Base-by-base conservation (phyloP, 2,113 vertebrate genomes). In the Bucco capensis region DNA sequence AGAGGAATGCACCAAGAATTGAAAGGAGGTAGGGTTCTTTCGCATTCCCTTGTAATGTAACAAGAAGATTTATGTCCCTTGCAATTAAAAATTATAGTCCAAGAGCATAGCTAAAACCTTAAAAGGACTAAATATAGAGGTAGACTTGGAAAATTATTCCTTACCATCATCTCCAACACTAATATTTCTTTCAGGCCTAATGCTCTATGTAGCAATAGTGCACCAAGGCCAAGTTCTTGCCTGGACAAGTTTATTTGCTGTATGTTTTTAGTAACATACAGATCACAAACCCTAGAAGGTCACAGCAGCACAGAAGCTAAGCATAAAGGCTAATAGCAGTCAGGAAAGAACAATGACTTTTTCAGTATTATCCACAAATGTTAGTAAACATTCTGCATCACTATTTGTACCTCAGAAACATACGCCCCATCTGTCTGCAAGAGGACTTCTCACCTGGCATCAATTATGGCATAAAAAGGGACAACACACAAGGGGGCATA, bases 11-110 rank as follows among this genome's bases (percentile, higher is more conserved):
- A 88, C 42, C 31, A 25, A 24, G 62, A 89, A 78, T 6, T 91
- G 46, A 74, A 90, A 80, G 17, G 67, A 62, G 15, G 62, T 73
- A 18, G 47, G 28, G 7, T 4, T 67, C 35, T 10, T 88, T 58
- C 78, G 24, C 83, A 69, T 94, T 90, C 70, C 37, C 50, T 89
- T 87, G 66, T 69, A 71, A 69, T 17, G 35, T 21, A 92, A 75
- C 47, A 70, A 60, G 2, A 92, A 88, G 77, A 95, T 91, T 86
- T 93, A 95, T 47, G 46, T 33, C 46, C 54, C 56, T 89, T 25
- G 54, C 81, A 86, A 96, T 90, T 96, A 94, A 88, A 93, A 71
- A 77, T 86, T 67, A 58, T 6, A 88, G 61, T 82, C 47, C 24
- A 66, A 81, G 37, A 84, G 28, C 42, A 86, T 3, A 79, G 31